phyloP scores from a whole-genome alignment of 2,113 vertebrate species.

The Callipepla californica region DNA sequence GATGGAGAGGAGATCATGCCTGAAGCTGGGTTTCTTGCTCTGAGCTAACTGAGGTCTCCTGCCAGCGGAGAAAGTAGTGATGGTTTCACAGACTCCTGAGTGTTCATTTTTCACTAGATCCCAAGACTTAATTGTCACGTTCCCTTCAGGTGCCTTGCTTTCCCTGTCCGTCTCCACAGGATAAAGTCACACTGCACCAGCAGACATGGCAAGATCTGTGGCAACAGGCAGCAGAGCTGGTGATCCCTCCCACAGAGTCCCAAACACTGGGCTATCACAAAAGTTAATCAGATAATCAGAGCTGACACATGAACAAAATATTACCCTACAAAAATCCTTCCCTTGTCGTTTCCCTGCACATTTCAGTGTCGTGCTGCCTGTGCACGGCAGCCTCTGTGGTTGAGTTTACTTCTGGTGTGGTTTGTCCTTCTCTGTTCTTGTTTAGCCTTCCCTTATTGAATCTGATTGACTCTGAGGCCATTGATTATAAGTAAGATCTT shows the following conservation, averaged over 20 bases:
- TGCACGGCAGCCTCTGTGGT: background rate
- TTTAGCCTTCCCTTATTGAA: background rate
- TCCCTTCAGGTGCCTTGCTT: background rate
- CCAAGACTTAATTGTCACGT: background rate
- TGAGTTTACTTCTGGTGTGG: background rate
- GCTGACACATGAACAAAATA: background rate
- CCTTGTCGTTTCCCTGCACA: background rate
- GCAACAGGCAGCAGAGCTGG: background rate
- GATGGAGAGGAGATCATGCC: background rate
- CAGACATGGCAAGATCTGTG: background rate
- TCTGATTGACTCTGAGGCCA: constrained; percentile 38
- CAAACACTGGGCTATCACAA: background rate
- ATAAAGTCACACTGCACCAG: background rate
- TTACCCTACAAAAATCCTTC: background rate
- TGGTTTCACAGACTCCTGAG: fast-evolving
- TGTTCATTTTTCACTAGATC: background rate
- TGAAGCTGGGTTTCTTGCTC: background rate
- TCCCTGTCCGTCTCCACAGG: background rate
- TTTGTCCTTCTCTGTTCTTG: background rate
- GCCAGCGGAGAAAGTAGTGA: background rate
- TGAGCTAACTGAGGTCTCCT: background rate
- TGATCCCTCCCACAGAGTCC: background rate
- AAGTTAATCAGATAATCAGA: constrained; percentile 7
- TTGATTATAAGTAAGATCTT: constrained; percentile 56
- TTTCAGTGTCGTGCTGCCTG: fast-evolving